Conservation (phyloP, 2,113 vertebrate species). For the Sinocyclocheilus rhinocerous region DNA sequence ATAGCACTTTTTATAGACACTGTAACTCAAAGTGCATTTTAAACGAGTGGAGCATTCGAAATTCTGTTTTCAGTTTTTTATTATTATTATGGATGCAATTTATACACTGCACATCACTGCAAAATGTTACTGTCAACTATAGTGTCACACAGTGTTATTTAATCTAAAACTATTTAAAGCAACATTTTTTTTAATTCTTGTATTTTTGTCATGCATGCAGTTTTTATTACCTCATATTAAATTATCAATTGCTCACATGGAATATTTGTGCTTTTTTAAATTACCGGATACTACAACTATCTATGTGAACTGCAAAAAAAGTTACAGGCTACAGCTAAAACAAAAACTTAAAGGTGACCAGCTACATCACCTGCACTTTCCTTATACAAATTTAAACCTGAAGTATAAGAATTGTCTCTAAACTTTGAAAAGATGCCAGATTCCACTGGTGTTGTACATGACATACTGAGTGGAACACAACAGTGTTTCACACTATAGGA, state of each 20-base stretch:
- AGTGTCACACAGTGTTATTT: background rate
- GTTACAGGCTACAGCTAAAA: background rate
- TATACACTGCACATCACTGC: background rate
- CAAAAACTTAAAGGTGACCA: background rate
- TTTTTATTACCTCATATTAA: background rate
- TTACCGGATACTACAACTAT: background rate
- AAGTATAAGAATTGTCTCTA: background rate
- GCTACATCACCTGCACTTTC: background rate
- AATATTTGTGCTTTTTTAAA: background rate
- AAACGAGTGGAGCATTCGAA: background rate
- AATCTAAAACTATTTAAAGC: background rate
- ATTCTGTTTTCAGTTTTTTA: background rate
- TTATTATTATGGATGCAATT: background rate
- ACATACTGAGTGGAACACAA: background rate
- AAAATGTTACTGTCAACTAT: background rate
- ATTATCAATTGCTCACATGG: background rate
- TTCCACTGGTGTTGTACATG: background rate
- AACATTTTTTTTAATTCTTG: background rate
- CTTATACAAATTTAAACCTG: background rate
- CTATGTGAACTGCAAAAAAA: background rate
- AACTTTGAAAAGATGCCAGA: background rate
- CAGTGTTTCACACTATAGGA: background rate
- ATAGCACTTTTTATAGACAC: conserved; percentile 4
- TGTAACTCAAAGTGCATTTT: background rate
- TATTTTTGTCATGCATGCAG: background rate